Percentiles rank a stretch among this genome's conserved stretches.
phyloP scores from a whole-genome alignment of 2,888 invertebrate species.

The Cepaea hortensis region DNA sequence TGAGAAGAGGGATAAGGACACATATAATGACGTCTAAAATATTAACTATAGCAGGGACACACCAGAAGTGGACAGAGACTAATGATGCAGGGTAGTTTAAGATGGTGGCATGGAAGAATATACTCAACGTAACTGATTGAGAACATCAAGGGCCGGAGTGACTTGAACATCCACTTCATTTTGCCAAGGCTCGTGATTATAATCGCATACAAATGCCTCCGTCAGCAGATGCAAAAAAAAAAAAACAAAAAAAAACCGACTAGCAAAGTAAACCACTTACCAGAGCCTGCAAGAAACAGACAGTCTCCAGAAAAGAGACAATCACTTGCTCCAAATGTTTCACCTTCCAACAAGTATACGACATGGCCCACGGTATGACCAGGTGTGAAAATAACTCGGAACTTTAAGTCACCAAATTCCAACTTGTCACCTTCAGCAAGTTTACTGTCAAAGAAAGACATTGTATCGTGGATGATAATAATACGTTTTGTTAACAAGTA shows the following conservation, averaged over 20 bases:
- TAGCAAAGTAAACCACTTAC: slow-evolving; percentile 58
- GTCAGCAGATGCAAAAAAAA: no score
- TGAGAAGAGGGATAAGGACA: no score
- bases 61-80: no score
- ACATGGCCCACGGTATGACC: slow-evolving; percentile 75
- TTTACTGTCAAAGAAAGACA: slow-evolving; percentile 52
- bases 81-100: no score
- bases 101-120: no score
- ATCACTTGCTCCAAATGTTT: slow-evolving; percentile 65
- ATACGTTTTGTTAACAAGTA: neutral
- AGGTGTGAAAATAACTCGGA: slow-evolving; percentile 67
- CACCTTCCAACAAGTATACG: slow-evolving; percentile 70
- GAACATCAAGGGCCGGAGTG: no score
- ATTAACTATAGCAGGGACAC: no score
- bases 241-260: neutral
- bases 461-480: slow-evolving; percentile 35
- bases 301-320: slow-evolving; percentile 74
- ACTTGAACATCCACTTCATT: no score
- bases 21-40: no score
- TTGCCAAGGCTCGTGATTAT: no score
- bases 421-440: slow-evolving; percentile 67
- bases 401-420: slow-evolving; percentile 68
- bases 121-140: no score
- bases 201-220: no score
- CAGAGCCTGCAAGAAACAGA: slow-evolving; percentile 72